These are phyloP conservation scores for Sthenelais limicola DNA, from an alignment of 2,888 invertebrate species.

Conservation along the genomic window DNA sequence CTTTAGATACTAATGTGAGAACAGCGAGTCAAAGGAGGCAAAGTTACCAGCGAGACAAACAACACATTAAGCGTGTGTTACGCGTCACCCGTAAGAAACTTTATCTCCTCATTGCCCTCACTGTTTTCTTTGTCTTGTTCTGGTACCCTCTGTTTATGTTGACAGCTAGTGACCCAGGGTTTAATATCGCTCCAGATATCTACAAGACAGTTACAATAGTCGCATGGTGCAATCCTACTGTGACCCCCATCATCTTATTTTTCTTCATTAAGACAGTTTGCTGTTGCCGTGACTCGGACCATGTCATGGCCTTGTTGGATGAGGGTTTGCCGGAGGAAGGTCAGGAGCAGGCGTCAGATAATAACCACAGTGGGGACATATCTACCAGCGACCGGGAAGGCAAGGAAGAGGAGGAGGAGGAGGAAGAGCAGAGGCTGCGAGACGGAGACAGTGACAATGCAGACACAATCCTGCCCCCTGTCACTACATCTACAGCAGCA, in stretches of 20 bases:
- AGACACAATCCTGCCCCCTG: conserved; percentile 8
- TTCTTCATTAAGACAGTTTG: conserved; percentile 53
- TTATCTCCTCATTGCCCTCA: conserved; percentile 57
- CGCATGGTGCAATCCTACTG: conserved; percentile 69
- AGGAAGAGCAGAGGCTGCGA: conserved; percentile 21
- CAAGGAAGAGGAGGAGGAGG: conserved; percentile 16
- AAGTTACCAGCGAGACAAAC: conserved; percentile 46
- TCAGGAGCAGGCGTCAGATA: not conserved
- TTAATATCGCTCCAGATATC: conserved; percentile 57
- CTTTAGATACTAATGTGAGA: conserved; percentile 47
- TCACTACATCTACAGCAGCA: not conserved
- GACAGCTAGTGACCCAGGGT: conserved; percentile 76
- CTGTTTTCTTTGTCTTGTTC: conserved; percentile 81
- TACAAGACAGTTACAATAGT: conserved; percentile 70
- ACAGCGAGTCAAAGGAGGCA: conserved; percentile 39
- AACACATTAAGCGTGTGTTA: conserved; percentile 48
- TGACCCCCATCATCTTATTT: conserved; percentile 67
- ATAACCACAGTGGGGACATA: not conserved
- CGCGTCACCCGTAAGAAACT: conserved; percentile 49
- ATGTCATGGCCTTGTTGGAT: conserved; percentile 22
- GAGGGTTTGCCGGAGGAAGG: conserved; percentile 17
- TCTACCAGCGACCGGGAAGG: not conserved
- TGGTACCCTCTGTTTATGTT: conserved; percentile 93
- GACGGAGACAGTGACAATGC: not conserved
- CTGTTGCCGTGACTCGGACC: conserved; percentile 44